phyloP scores from a whole-genome alignment of 1,140 invertebrate species.

The Brachionus rubens region DNA sequence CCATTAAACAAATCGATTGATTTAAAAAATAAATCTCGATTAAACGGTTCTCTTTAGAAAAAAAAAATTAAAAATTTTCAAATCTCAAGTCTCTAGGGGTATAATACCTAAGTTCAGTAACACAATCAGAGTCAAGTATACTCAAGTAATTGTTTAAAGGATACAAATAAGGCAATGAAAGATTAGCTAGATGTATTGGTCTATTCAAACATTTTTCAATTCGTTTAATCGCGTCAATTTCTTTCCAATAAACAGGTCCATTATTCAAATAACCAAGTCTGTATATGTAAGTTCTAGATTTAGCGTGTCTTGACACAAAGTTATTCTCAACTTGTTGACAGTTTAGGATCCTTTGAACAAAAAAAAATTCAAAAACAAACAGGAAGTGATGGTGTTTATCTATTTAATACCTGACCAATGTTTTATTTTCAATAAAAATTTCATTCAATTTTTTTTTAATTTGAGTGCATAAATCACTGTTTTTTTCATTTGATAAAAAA shows the following conservation, averaged over 20 bases:
- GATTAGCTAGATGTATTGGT: neutral
- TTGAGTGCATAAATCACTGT: neutral
- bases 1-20: conserved; percentile 31
- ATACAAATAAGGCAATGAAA: conserved; percentile 13
- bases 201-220: conserved; percentile 9
- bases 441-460: conserved; percentile 13
- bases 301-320: conserved; percentile 38
- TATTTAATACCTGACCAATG: conserved; percentile 9
- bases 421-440: conserved; percentile 28
- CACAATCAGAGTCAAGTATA: neutral
- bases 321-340: neutral
- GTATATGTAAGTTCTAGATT: conserved; percentile 42
- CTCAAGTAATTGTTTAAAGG: neutral
- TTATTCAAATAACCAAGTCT: conserved; percentile 21
- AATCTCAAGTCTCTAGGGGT: too few species aligned
- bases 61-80: too few species aligned
- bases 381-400: too few species aligned
- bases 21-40: conserved; percentile 26
- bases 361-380: neutral
- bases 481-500: neutral
- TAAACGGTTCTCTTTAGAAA: conserved; percentile 22
- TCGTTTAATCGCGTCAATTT: conserved; percentile 6
- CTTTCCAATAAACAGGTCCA: conserved; percentile 6
- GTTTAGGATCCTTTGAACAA: neutral
- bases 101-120: conserved; percentile 38